Evolutionary conservation across 2,113 vertebrate genomes (phyloP).

Genomic region (Malurus elegans): DNA sequence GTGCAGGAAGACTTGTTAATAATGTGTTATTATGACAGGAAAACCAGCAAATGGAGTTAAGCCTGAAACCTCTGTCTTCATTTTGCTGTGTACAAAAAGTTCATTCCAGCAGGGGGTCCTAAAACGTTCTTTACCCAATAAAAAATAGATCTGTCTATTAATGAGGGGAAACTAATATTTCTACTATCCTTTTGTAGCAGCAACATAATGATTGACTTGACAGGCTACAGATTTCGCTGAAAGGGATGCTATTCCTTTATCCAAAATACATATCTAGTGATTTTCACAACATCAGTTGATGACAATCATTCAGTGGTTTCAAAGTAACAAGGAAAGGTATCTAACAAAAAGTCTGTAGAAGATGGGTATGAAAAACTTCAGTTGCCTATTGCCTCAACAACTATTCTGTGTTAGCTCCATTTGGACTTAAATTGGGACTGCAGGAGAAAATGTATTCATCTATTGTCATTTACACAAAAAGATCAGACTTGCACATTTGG

Average conservation of each 20-base stretch:
- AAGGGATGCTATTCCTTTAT: not conserved
- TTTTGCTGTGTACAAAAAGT: not conserved
- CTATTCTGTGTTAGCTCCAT: not conserved
- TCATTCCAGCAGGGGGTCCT: not conserved
- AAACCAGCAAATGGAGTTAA: constrained; percentile 10
- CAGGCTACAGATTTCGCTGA: not conserved
- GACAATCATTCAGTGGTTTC: not conserved
- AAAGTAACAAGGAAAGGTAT: not conserved
- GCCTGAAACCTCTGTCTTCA: not conserved
- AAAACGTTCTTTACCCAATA: not conserved
- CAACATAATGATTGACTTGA: not conserved
- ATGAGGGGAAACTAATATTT: not conserved
- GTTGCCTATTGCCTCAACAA: not conserved
- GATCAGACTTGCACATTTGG: constrained; percentile 4
- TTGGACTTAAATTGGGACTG: not conserved
- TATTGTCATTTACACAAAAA: constrained; percentile 29
- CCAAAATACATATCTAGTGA: not conserved
- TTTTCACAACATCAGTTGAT: not conserved
- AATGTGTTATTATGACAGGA: not conserved
- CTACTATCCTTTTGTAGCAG: not conserved
- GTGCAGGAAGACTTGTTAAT: not conserved
- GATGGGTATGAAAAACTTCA: not conserved
- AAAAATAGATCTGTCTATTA: not conserved
- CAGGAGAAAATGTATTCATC: constrained; percentile 14
- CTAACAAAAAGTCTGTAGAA: not conserved